Evolutionary conservation across 2,113 vertebrate species (phyloP), one percentile per base, ranked within the genome.

Genomic region (Elgaria multicarinata): DNA sequence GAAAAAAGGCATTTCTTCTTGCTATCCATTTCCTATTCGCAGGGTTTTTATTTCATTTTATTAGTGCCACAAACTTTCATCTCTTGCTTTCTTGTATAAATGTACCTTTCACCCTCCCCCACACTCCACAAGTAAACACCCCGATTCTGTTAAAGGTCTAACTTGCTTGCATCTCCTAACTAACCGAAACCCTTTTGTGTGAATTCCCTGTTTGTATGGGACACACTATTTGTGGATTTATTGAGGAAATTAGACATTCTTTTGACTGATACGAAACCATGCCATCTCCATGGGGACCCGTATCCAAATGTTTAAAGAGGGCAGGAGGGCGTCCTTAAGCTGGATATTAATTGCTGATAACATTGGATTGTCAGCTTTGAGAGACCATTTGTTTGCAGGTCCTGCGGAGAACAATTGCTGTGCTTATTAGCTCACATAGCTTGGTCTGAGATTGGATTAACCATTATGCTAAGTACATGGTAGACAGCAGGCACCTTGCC

Each of bases 271-370:
- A 18, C 36, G 20, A 87, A 9, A 24, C n/a, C 64, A 69, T 36
- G 42, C n/a, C 42, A 66, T 84, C 44, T 31, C 42, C 42, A 53
- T 77, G 72, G 58, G 31, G 2, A 77, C 44, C 4, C 6, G 64
- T 50, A 26, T 42, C 62, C 36, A 33, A 75, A 76, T 66, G 36
- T 83, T 50, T n/a, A 7, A 18, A 87, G 26, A 76, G 71, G n/a
- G 24, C 42, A 39, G 33, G 20, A 75, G 10, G 71, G n/a, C n/a
- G 58, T 66, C 24, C 71, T 42, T 86, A 26, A 76, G 26, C 7
- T 67, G 75, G 75, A 67, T 77, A n/a, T 67, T 78, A 87, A 87
- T 79, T 87, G 31, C 2, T n/a, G 20, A 76, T 77, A 77, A 50
- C 7, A 50, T 20, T 66, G 28, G 42, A 77, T 36, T 83, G 24